Evolutionary conservation across 2,888 invertebrate species (phyloP), one percentile per base, ranked within the genome.

Genomic region (Oxytorus armatus): DNA sequence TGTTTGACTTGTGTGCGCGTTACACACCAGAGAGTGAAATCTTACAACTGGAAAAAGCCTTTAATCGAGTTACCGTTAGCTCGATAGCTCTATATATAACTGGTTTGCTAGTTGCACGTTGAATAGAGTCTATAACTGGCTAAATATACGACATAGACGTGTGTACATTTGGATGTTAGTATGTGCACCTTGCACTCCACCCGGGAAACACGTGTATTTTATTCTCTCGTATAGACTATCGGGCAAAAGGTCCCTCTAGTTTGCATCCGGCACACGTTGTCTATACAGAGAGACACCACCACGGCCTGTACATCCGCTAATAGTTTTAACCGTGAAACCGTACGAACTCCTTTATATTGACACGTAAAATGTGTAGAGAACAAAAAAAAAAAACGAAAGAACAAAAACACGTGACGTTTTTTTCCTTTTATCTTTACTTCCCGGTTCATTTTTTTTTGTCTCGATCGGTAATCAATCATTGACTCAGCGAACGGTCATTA

Each of bases 291-390:
- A 63, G 29, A 53, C 68, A 49, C 25, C 29, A 14, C 51, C n/a
- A n/a, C 36, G 57, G 51, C 39, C 36, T 42, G 55, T 42, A 36
- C 61, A 47, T 59, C 29, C 14, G 39, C 82, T 86, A 86, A 88
- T 84, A 82, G 85, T 85, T 86, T 86, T 83, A 86, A 85, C 84
- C 85, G 75, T 80, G 85, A 89, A 88, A 85, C 84, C 86, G 69
- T 85, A 87, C 57, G 42, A n/a, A 36, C 14, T 73, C 44, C 61
- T 11, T 68, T 18, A 47, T 68, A 66, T 68, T 55, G 55, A 66
- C 49, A 66, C 29, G 47, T 21, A 10, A 77, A 65, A 59, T 57
- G 57, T 49, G 42, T n/a, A 75, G 29, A 59, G 18, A 16, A 49
- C 25, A 18, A 49, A 33, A 16, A 23, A 42, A 8, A 14, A 49